Base-by-base conservation (phyloP, 2,797 vertebrate genomes). In the Arnoldichthys spilopterus region DNA sequence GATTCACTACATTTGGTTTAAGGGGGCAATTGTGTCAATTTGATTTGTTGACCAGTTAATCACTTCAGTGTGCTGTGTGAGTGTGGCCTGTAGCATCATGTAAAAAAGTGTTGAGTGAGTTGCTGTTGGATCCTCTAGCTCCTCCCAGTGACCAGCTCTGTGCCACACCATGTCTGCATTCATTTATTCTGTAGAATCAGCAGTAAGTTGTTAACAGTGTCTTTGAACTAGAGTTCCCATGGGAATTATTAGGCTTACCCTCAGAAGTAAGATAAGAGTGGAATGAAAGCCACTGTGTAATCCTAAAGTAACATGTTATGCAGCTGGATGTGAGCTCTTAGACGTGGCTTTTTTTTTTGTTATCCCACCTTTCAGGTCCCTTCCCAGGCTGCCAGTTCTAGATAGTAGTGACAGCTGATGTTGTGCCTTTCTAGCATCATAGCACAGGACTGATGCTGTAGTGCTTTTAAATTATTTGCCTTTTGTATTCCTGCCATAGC, bases 391-490 rank as follows among this genome's bases (percentile, higher is more conserved):
- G 40, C 2, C 22, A 72, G 66, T 59, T 54, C 40, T 67, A 71
- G 43, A 72, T 61, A 9, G 43, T 64, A 12, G 53, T 22, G 67
- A 58, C 75, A 68, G 54, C 61, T 74, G 72, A 54, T 72, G 78
- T 28, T 62, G 74, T 72, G 63, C 30, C 59, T 67, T 59, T 45
- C 24, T 45, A 30, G 22, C 47, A 22, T 82, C 56, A 32, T 13
- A 59, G 72, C 32, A 47, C 40, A 47, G 66, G 47, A 76, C 76
- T 61, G 54, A 64, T 67, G 51, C 16, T 34, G 26, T 22, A 59
- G 56, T 84, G 70, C 53, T 24, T 74, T 70, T 26, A 49, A 34
- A 62, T 62, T 30, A 20, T 78, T 62, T 76, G 37, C 66, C 32
- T 58, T 67, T 66, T 53, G 16, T 70, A 43, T 64, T 49, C n/a